Evolutionary conservation across 53 echinoderm and acorn worm species (phyloP).

Genomic region (Holothuria leucospilota): DNA sequence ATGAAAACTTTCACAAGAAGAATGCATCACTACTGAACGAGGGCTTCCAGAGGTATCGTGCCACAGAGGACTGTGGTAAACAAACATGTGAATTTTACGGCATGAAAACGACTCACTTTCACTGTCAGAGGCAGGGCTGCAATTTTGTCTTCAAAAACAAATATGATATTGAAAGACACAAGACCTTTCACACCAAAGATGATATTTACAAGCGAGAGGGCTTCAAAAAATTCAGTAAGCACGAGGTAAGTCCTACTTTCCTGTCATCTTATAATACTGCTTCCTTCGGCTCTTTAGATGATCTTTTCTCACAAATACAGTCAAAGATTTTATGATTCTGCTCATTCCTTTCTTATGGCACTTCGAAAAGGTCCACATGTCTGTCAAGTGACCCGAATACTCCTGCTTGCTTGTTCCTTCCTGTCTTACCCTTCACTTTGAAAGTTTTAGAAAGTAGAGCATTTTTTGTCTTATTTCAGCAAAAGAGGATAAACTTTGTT

Average conservation of each 20-base stretch:
- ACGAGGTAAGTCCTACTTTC: constrained; percentile 73
- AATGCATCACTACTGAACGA: constrained; percentile 91
- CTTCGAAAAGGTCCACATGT: too few relatives aligned
- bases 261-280: not conserved
- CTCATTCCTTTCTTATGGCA: too few relatives aligned
- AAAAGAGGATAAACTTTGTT: too few relatives aligned
- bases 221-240: constrained; percentile 98
- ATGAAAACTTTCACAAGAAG: constrained; percentile 99
- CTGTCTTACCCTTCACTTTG: too few relatives aligned
- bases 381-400: too few relatives aligned
- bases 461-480: too few relatives aligned
- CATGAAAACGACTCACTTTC: constrained; percentile 99
- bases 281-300: not conserved
- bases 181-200: constrained; percentile 96
- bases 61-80: constrained; percentile 96
- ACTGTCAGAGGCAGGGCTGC: constrained; percentile 91
- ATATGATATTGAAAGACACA: constrained; percentile 98
- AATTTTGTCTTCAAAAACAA: constrained; percentile 99
- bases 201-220: constrained; percentile 95
- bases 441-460: too few relatives aligned
- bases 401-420: too few relatives aligned
- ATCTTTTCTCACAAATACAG: too few relatives aligned
- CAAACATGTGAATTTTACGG: constrained; percentile 89
- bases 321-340: too few relatives aligned
- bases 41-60: constrained; percentile 98